A percentile compares a stretch with the other conserved stretches of the same genome.
phyloP scores from a whole-genome alignment of 2,797 vertebrate species.

The Podarcis siculus region DNA sequence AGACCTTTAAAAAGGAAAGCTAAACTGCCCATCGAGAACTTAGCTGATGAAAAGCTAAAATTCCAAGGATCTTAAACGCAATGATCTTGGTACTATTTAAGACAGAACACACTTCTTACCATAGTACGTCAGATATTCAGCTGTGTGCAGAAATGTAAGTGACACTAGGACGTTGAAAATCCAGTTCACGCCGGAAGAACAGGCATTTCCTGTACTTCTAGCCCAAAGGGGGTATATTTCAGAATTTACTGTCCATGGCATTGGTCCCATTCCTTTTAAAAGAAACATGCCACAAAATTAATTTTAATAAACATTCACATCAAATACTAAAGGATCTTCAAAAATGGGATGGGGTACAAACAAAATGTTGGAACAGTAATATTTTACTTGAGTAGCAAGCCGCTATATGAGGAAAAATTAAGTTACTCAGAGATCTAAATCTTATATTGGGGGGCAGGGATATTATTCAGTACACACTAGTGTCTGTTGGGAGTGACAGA shows the following conservation, averaged over 20 bases:
- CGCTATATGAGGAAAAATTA: neutral
- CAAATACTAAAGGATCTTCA: neutral
- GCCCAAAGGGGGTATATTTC: conserved; percentile 99
- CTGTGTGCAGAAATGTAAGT: conserved; percentile 93
- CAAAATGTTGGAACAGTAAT: neutral
- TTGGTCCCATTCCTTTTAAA: conserved; percentile 93
- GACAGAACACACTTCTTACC: conserved; percentile 77
- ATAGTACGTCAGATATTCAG: conserved; percentile 95
- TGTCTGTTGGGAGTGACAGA: neutral
- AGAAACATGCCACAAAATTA: conserved; percentile 38
- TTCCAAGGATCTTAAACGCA: neutral
- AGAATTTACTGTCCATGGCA: conserved; percentile 99
- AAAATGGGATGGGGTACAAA: neutral
- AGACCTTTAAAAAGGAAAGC: conserved; percentile 25
- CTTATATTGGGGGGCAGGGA: neutral
- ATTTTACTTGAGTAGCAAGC: neutral
- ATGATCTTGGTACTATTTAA: neutral
- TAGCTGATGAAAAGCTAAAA: neutral
- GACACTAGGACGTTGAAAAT: conserved; percentile 96
- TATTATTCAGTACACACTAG: neutral
- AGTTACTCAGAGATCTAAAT: neutral
- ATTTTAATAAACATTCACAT: conserved; percentile 17
- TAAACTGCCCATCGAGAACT: neutral
- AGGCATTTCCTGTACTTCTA: conserved; percentile 95
- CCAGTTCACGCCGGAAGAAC: conserved; percentile 96